Percentiles rank a stretch among this genome's conserved stretches.
These are phyloP conservation scores for Sisor rabdophorus DNA, from an alignment of 2,113 vertebrate genomes.

Conservation along the genomic window DNA sequence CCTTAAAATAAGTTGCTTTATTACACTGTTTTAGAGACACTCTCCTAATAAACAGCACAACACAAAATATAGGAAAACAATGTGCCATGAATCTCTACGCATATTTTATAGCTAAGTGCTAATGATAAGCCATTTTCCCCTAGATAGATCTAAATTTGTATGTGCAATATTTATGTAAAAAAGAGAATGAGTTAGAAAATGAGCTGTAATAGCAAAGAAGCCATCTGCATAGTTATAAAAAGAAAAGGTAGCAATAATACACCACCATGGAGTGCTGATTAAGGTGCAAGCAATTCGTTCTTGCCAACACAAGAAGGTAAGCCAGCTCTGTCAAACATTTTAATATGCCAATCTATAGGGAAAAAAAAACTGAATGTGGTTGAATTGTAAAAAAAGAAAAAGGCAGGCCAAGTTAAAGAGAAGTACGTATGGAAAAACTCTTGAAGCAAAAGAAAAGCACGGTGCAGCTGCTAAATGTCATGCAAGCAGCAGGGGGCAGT, in stretches of 20 bases:
- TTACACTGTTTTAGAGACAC: conserved; percentile 3
- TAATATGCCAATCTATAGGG: conserved; percentile 27
- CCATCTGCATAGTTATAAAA: conserved; percentile 23
- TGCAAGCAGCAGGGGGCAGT: conserved; percentile 58
- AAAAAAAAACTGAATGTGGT: conserved; percentile 6
- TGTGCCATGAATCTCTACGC: neutral
- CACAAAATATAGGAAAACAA: neutral
- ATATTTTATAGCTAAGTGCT: neutral
- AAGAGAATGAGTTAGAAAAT: neutral
- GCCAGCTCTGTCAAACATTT: conserved; percentile 16
- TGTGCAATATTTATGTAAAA: conserved; percentile 19
- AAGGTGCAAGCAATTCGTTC: conserved; percentile 6
- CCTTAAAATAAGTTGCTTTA: conserved; percentile 18
- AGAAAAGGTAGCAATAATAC: conserved; percentile 17
- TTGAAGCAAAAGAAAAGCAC: neutral
- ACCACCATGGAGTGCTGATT: conserved; percentile 22
- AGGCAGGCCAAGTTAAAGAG: neutral
- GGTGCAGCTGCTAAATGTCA: conserved; percentile 41
- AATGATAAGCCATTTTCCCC: conserved; percentile 3
- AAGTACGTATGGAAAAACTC: neutral
- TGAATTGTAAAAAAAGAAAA: conserved; percentile 21
- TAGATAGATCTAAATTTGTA: conserved; percentile 5
- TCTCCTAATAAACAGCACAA: conserved; percentile 15
- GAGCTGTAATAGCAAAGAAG: conserved; percentile 9
- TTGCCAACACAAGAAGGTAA: conserved; percentile 18